Conservation (phyloP, 2,797 vertebrate species). For the Furcifer pardalis region DNA sequence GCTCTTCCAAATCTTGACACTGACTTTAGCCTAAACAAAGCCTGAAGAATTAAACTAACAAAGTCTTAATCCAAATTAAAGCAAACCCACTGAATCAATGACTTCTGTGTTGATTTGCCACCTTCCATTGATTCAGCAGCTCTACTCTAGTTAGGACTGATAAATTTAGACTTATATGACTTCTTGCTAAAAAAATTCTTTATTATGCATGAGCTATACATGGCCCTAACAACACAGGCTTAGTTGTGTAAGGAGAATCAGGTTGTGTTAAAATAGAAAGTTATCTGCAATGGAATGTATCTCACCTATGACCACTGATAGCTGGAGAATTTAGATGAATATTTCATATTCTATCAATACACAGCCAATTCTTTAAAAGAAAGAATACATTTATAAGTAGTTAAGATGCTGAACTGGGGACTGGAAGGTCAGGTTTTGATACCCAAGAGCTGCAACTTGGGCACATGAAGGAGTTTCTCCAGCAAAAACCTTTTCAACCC, state of each 20-base stretch:
- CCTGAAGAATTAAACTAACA: no score
- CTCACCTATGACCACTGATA: not conserved
- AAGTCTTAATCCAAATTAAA: no score
- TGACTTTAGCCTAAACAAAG: no score
- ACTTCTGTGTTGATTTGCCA: no score
- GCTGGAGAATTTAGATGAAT: not conserved
- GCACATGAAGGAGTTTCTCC: no score
- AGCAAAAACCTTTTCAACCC: no score
- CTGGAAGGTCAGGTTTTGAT: no score
- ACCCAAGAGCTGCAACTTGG: no score
- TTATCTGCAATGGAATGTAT: not conserved
- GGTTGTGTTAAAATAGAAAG: slow-evolving; percentile 8
- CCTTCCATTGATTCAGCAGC: no score
- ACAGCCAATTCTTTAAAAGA: not conserved
- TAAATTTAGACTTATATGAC: not conserved
- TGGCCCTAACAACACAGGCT: not conserved
- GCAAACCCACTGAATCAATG: no score
- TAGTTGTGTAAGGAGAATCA: not conserved
- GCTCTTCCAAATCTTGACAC: not conserved
- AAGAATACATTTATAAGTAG: not conserved
- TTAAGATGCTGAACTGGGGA: no score
- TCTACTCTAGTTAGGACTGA: no score
- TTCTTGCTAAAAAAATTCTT: not conserved
- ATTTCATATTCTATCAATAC: slow-evolving; percentile 4
- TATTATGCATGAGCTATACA: not conserved